These are phyloP conservation scores for Passer domesticus DNA, from an alignment of 2,113 vertebrate genomes.

Conservation along the genomic window DNA sequence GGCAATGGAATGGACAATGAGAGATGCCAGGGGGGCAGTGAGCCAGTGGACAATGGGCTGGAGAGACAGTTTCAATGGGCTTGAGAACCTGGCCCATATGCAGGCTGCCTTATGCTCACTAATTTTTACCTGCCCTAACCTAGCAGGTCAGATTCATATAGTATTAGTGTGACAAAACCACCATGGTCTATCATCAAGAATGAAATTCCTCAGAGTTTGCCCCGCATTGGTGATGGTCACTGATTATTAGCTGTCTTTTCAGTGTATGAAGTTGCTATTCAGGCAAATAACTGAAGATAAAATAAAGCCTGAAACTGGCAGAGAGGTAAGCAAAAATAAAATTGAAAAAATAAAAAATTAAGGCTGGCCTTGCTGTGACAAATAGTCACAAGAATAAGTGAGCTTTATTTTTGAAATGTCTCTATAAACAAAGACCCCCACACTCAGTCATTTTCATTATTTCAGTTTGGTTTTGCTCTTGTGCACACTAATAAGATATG, in stretches of 20 bases:
- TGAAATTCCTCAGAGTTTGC: neutral
- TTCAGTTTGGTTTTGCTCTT: neutral
- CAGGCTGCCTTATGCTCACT: neutral
- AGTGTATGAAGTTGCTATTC: neutral
- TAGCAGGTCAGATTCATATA: neutral
- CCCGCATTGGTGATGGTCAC: neutral
- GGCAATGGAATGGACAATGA: neutral
- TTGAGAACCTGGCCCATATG: accelerated
- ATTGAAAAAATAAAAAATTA: neutral
- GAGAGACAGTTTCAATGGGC: neutral
- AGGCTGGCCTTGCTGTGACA: neutral
- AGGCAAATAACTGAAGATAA: neutral
- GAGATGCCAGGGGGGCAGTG: neutral
- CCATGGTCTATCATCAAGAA: neutral
- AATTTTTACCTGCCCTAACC: neutral
- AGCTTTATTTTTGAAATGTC: neutral
- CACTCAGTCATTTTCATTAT: neutral
- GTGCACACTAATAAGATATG: neutral
- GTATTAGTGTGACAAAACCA: neutral
- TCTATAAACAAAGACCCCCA: neutral
- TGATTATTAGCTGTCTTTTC: neutral
- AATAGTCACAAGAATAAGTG: neutral
- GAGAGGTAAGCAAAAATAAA: neutral
- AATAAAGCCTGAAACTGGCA: neutral
- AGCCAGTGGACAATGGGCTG: accelerated